These are phyloP conservation scores for Benthosema pterotum DNA, from an alignment of 2,797 vertebrate species.

Conservation along the genomic window DNA sequence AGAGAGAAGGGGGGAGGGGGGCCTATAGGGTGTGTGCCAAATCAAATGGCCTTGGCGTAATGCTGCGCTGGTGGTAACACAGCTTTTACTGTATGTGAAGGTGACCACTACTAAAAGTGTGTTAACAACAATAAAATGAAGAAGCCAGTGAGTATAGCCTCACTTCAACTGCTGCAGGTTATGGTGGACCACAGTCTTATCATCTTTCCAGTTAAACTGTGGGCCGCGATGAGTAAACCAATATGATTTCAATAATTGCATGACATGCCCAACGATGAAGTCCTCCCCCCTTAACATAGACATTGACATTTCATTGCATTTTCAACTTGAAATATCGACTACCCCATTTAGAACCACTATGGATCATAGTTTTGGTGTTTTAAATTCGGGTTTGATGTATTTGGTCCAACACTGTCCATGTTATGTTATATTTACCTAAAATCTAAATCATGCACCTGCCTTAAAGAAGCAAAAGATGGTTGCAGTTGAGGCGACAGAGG, in stretches of 20 bases:
- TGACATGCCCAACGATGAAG: constrained; percentile 33
- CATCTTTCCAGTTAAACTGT: constrained; percentile 34
- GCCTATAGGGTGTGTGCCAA: constrained; percentile 26
- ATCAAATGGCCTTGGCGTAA: constrained; percentile 36
- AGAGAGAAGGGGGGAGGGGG: too few relatives aligned
- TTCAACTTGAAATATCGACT: constrained; percentile 14
- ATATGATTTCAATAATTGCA: constrained; percentile 41
- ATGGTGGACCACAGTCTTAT: constrained; percentile 36
- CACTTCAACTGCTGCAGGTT: constrained; percentile 40
- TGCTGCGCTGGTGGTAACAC: constrained; percentile 41
- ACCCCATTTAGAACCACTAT: constrained; percentile 28
- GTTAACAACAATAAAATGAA: constrained; percentile 43
- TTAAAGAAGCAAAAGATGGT: constrained; percentile 12
- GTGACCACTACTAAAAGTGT: constrained; percentile 35
- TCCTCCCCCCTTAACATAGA: constrained; percentile 35
- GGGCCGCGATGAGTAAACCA: constrained; percentile 34
- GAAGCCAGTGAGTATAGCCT: constrained; percentile 43
- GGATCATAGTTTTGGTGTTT: constrained; percentile 11
- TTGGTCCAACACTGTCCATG: constrained; percentile 32
- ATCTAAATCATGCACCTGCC: constrained; percentile 24
- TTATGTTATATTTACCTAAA: neutral
- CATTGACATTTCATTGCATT: constrained; percentile 28
- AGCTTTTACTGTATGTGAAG: constrained; percentile 44
- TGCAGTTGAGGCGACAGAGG: constrained; percentile 10
- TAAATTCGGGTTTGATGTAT: constrained; percentile 7